A percentile compares a stretch with the other conserved stretches of the same genome.
These are phyloP conservation scores for Ophion slaviceki DNA, from an alignment of 2,888 invertebrate species.

Conservation along the genomic window DNA sequence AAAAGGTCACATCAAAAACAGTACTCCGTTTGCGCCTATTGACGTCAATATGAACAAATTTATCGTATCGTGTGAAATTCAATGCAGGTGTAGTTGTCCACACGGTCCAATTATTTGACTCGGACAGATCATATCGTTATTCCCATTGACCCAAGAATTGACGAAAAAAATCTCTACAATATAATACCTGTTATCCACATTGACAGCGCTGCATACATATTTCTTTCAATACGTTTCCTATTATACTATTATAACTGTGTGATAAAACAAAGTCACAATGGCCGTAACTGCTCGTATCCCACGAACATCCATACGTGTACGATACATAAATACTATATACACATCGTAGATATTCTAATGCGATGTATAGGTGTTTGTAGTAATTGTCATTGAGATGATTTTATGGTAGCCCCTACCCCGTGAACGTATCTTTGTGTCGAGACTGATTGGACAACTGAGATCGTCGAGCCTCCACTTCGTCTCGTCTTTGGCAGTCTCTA, in stretches of 20 bases:
- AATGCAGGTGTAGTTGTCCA: too few species aligned
- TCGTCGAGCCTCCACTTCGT: slow-evolving; percentile 67
- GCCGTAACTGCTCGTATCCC: slow-evolving; percentile 17
- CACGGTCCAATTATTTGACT: neutral
- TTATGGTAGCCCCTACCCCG: slow-evolving; percentile 73
- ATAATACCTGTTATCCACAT: neutral
- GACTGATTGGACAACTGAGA: slow-evolving; percentile 76
- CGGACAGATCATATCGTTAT: neutral
- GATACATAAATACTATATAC: neutral
- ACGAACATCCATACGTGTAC: neutral
- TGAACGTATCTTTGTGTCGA: slow-evolving; percentile 75
- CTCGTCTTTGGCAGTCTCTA: slow-evolving; percentile 68
- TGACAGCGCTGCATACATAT: neutral
- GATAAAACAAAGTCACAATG: slow-evolving; percentile 2
- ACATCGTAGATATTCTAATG: slow-evolving; percentile 7
- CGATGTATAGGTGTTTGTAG: slow-evolving; percentile 69
- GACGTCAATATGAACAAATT: too few species aligned
- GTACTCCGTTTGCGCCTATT: too few species aligned
- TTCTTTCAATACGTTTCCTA: neutral
- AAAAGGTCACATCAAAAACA: neutral
- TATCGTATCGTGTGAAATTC: too few species aligned
- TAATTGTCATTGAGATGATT: slow-evolving; percentile 76
- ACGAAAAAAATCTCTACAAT: neutral
- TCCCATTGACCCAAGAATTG: neutral
- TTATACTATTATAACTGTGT: neutral